Evolutionary conservation across 2,888 invertebrate genomes (phyloP).

Genomic region (Sminthurinus aureus): DNA sequence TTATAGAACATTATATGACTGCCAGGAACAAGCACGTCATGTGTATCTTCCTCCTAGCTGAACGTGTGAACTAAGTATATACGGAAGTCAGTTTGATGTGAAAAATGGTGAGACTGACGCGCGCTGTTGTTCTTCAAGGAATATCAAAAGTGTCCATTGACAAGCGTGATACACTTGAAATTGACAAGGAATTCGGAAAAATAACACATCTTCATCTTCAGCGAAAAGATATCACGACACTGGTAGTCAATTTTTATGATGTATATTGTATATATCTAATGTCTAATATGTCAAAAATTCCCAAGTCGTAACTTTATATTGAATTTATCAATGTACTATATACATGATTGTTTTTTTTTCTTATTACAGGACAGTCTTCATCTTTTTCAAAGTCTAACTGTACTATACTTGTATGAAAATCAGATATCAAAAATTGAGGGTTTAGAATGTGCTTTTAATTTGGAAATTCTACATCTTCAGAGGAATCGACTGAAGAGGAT

Average conservation of each 20-base stretch:
- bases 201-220: slow-evolving; percentile 69
- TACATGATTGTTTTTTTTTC: slow-evolving; percentile 35
- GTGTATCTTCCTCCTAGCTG: no score
- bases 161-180: slow-evolving; percentile 42
- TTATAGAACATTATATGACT: no score
- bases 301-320: background rate
- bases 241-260: no score
- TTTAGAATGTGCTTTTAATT: slow-evolving; percentile 70
- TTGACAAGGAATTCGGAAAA: slow-evolving; percentile 59
- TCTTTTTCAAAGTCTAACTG: slow-evolving; percentile 67
- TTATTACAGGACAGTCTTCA: slow-evolving; percentile 63
- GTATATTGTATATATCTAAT: no score
- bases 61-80: no score
- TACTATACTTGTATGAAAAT: slow-evolving; percentile 75
- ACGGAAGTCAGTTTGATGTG: background rate
- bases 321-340: background rate
- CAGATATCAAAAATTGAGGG: slow-evolving; percentile 78
- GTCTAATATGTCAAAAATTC: no score
- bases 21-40: no score
- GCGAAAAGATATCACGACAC: slow-evolving; percentile 68
- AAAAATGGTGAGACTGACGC: slow-evolving; percentile 45
- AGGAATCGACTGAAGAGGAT: slow-evolving; percentile 68
- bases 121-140: slow-evolving; percentile 46
- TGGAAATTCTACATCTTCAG: slow-evolving; percentile 70
- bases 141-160: slow-evolving; percentile 51